A percentile compares a stretch with the other conserved stretches of the same genome.
These are phyloP conservation scores for Elymnias hypermnestra DNA, from an alignment of 1,140 invertebrate genomes.

Conservation along the genomic window DNA sequence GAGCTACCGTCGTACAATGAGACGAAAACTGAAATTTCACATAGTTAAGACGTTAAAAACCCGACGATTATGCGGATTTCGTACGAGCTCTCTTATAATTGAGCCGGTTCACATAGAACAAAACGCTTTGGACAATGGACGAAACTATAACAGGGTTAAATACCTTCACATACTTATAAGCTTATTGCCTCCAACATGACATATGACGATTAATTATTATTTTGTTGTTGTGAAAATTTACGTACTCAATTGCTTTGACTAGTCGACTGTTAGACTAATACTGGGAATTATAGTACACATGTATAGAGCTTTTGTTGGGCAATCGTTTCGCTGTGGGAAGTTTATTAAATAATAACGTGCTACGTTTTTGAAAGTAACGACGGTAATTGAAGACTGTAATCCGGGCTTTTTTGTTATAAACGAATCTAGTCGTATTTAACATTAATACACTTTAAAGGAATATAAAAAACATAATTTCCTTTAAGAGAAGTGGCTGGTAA, in stretches of 20 bases:
- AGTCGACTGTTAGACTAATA: conserved; percentile 14
- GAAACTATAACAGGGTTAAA: conserved; percentile 70
- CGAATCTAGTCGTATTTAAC: too few relatives aligned
- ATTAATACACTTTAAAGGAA: too few relatives aligned
- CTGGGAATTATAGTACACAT: conserved; percentile 14
- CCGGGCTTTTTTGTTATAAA: too few relatives aligned
- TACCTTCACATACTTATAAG: conserved; percentile 71
- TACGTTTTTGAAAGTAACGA: too few relatives aligned
- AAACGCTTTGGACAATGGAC: conserved; percentile 67
- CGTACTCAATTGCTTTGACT: conserved; percentile 10
- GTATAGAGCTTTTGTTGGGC: conserved; percentile 4
- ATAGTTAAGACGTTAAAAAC: conserved; percentile 74
- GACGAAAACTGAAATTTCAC: conserved; percentile 62
- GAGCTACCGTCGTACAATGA: conserved; percentile 51
- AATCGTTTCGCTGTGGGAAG: conserved; percentile 8
- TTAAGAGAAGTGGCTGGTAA: too few relatives aligned
- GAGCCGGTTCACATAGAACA: conserved; percentile 72
- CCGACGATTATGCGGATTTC: conserved; percentile 70
- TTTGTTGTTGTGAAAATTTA: conserved; percentile 37
- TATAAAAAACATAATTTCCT: too few relatives aligned
- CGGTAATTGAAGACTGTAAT: too few relatives aligned
- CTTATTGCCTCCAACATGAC: conserved; percentile 65
- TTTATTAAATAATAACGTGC: background rate
- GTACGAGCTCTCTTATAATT: conserved; percentile 64
- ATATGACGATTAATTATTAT: conserved; percentile 70